A percentile compares a stretch with the other conserved stretches of the same genome.
phyloP scores from a whole-genome alignment of 2,797 vertebrate species.

The Siniperca obscura region DNA sequence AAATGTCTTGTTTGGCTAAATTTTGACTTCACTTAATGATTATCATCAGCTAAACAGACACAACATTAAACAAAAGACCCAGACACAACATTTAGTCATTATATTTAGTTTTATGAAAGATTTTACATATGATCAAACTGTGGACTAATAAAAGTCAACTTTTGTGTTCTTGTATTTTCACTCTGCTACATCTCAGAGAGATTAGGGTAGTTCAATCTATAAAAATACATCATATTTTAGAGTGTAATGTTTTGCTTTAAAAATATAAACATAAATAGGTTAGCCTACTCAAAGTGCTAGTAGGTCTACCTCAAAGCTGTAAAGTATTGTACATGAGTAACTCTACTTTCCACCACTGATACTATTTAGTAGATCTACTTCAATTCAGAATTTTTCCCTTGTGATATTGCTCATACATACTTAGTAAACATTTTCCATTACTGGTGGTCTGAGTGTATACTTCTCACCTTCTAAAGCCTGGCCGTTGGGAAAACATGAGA shows the following conservation, averaged over 20 bases:
- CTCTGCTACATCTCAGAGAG: neutral
- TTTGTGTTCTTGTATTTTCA: neutral
- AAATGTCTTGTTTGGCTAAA: neutral
- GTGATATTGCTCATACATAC: neutral
- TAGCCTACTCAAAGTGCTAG: neutral
- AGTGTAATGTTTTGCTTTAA: neutral
- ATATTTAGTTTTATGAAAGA: too few relatives aligned
- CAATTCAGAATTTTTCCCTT: neutral
- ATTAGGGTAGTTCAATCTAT: neutral
- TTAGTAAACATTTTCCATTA: neutral
- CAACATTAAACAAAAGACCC: too few relatives aligned
- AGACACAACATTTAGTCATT: too few relatives aligned
- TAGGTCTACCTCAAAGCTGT: neutral
- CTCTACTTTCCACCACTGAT: neutral
- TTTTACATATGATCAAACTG: too few relatives aligned
- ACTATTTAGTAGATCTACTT: neutral
- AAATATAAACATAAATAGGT: neutral
- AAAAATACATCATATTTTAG: neutral
- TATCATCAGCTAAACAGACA: neutral
- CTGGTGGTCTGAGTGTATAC: neutral
- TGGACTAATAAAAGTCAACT: neutral
- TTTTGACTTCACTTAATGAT: neutral
- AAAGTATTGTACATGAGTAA: neutral
- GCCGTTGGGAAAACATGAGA: neutral
- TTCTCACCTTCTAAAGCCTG: neutral